Conservation (phyloP, 2,797 vertebrate genomes). For the Anguilla marmorata region DNA sequence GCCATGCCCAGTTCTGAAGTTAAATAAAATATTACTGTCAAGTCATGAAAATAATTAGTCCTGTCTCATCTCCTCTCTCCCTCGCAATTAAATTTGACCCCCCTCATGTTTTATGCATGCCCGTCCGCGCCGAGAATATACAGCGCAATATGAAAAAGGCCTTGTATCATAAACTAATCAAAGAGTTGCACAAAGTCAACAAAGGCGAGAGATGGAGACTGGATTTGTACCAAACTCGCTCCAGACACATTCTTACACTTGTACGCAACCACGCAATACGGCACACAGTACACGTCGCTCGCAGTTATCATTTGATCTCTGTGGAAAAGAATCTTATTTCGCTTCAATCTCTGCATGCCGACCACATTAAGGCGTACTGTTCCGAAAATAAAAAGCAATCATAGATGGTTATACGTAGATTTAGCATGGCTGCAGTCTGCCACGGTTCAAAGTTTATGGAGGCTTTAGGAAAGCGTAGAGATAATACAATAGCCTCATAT, state of each 20-base stretch:
- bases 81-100: slow-evolving; percentile 72
- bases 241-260: not conserved
- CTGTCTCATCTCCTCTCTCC: slow-evolving; percentile 65
- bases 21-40: slow-evolving; percentile 74
- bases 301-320: not conserved
- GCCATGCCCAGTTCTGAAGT: slow-evolving; percentile 57
- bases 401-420: not conserved
- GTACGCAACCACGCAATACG: not conserved
- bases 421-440: not conserved
- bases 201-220: not conserved
- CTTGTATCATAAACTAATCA: slow-evolving; percentile 45
- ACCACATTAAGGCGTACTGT: not conserved
- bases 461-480: slow-evolving; percentile 63
- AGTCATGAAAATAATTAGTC: slow-evolving; percentile 77
- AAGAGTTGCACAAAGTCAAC: slow-evolving; percentile 10
- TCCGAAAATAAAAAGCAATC: not conserved
- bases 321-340: not conserved
- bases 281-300: not conserved
- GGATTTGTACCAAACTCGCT: not conserved
- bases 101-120: slow-evolving; percentile 76
- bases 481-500: slow-evolving; percentile 32
- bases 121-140: slow-evolving; percentile 54
- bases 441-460: slow-evolving; percentile 45
- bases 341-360: not conserved
- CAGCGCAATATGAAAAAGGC: slow-evolving; percentile 47